Conservation (phyloP, 2,888 invertebrate genomes). For the Cataglyphis livida region DNA sequence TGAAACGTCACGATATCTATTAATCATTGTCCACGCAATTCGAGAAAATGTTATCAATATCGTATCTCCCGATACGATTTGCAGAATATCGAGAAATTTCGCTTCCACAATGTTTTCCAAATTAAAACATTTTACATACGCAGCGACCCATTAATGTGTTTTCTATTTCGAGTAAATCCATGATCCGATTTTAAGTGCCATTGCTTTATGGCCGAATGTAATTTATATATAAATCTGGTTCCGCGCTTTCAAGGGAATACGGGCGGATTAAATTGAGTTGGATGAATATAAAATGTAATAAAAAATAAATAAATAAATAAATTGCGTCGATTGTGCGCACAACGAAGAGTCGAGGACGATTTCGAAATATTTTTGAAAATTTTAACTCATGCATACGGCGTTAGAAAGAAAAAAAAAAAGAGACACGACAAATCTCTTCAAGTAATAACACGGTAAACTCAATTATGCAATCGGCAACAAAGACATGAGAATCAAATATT, state of each 20-base stretch:
- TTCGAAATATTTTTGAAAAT: slow-evolving; percentile 36
- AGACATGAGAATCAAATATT: slow-evolving; percentile 42
- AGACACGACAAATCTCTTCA: slow-evolving; percentile 24
- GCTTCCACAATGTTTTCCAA: slow-evolving; percentile 44
- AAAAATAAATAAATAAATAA: not conserved
- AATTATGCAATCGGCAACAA: slow-evolving; percentile 36
- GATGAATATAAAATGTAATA: slow-evolving; percentile 51
- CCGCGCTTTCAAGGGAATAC: slow-evolving; percentile 35
- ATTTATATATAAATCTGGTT: slow-evolving; percentile 54
- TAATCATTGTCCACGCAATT: slow-evolving; percentile 46
- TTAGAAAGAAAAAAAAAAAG: not conserved
- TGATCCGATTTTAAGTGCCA: slow-evolving; percentile 55
- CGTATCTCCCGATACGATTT: slow-evolving; percentile 34
- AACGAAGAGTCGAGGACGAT: slow-evolving; percentile 34
- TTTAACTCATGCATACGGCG: not conserved
- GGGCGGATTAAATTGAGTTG: slow-evolving; percentile 53
- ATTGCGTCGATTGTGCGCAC: slow-evolving; percentile 32
- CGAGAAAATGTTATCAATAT: slow-evolving; percentile 36
- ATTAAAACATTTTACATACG: slow-evolving; percentile 51
- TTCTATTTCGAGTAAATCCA: slow-evolving; percentile 54
- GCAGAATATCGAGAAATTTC: slow-evolving; percentile 42
- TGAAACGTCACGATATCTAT: slow-evolving; percentile 36
- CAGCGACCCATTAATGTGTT: slow-evolving; percentile 43
- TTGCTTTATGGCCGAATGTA: slow-evolving; percentile 54
- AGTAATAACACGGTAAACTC: slow-evolving; percentile 34